Evolutionary conservation across 2,797 vertebrate species (phyloP), one percentile per base, ranked within the genome.

Genomic region (Discoglossus pictus): DNA sequence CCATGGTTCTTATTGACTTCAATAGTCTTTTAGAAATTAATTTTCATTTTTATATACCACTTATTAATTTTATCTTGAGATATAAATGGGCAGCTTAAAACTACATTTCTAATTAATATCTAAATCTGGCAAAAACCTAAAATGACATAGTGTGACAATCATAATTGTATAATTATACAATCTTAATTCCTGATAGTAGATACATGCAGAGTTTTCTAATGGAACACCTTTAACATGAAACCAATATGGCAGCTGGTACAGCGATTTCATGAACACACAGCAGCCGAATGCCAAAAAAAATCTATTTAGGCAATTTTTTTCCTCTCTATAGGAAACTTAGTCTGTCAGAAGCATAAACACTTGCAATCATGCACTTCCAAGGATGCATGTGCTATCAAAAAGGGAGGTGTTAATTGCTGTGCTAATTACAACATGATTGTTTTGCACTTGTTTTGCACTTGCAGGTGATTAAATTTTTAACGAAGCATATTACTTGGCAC

Each of bases 401-500:
- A 92, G 87, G 90, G 92, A 93, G 92, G 94, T 95, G 94, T 94
- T 99, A 96, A 99, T 98, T 98, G 94, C 93, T 89, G 89, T 87
- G 93, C 93, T 98, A 98, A 98, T 98, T 97, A 97, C 93, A 91
- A 91, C 91, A 92, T 96, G 96, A 98, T 98, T 98, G 95, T 93
- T 93, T 95, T 97, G 94, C 96, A 97, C 93, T 97, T 97, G 94
- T 94, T 97, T 97, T 95, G 93, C 94, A 96, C 94, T 97, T 97
- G 94, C 93, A 98, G 94, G 94, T 97, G 94, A 99, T 98, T 97
- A 96, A 92, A 97, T 96, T 98, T 97, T 96, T 93, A 97, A 94
- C 92, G 89, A 92, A 94, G 92, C 93, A 93, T 94, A 97, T 96
- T 97, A 96, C 93, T 96, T 97, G 94, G 94, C 94, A 91, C 89